These are phyloP conservation scores for Heterotis niloticus DNA, from an alignment of 2,113 vertebrate species.

Conservation along the genomic window DNA sequence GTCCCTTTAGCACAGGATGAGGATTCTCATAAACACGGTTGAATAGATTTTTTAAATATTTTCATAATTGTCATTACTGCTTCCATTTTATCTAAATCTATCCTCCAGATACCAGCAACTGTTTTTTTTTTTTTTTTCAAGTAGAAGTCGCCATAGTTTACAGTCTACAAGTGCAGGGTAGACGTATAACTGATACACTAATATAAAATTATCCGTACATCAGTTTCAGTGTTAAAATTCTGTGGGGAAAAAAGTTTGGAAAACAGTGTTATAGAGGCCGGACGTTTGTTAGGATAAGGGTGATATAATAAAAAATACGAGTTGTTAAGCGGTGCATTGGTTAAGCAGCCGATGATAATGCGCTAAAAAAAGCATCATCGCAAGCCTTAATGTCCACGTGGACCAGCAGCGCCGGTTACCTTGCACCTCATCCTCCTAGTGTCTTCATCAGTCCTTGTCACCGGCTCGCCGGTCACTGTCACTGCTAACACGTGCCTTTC, in stretches of 20 bases:
- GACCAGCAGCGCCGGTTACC: constrained; percentile 35
- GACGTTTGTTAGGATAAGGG: constrained; percentile 1
- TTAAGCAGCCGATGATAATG: not conserved
- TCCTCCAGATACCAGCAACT: too few relatives aligned
- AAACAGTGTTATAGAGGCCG: not conserved
- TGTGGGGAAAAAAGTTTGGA: not conserved
- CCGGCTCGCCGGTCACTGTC: constrained; percentile 23
- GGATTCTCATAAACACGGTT: too few relatives aligned
- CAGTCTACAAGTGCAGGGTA: too few relatives aligned
- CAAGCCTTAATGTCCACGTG: not conserved
- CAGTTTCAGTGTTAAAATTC: not conserved
- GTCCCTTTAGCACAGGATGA: too few relatives aligned
- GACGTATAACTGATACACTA: too few relatives aligned
- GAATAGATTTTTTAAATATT: too few relatives aligned
- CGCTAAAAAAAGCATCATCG: not conserved
- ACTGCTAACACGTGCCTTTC: constrained; percentile 25
- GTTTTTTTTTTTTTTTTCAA: too few relatives aligned
- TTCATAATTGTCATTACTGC: too few relatives aligned
- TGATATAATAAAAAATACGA: constrained; percentile 3
- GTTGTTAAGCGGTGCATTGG: not conserved
- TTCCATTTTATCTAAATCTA: too few relatives aligned
- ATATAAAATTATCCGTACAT: not conserved
- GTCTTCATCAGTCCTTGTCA: constrained; percentile 34
- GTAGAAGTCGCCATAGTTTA: too few relatives aligned
- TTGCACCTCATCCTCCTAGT: constrained; percentile 19